Base-by-base conservation (phyloP, 2,888 invertebrate species). In the Drosophila fungiperda region DNA sequence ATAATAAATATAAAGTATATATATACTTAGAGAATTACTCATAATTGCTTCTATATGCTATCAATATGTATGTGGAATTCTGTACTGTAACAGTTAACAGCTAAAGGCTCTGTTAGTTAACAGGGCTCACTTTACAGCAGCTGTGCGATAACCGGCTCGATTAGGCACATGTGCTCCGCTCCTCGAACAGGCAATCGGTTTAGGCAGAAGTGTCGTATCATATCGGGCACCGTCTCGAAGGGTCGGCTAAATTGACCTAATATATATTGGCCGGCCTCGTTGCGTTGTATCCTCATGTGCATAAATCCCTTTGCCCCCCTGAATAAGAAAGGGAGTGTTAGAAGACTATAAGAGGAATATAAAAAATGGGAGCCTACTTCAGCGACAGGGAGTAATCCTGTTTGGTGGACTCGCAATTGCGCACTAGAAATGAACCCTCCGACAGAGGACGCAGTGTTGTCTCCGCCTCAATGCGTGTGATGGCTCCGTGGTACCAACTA, bases 401-500 rank as follows among this genome's bases (percentile, higher is more conserved):
- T 93, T 97, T 97, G 57, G 97, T 97, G 66, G 98, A 98, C 93
- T 99, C 98, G 93, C 98, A 98, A 93, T 98, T 97, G 85, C 99
- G 95, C 68, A 99, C 98, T 86, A 99, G 94, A 93, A 98, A 99
- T 90, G 98, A 98, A 76, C 99, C 99, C 94, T 99, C 98, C 80
- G 95, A 95, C 59, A 97, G 95, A 63, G 97, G 95, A 86, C 97
- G 94, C 58, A 99, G 94, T 78, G 98, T 95, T 92, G 96, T 95
- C 94, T 99, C 99, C 54, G 99, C 99, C 93, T 98, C 98, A 69
- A 97, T 95, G 89, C 99, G 95, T 59, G 97, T 97, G 77, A 99
- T 96, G 80, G 97, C 96, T 76, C 99, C 99, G 93, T 99, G 99
- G 94, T 98, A 99, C 99, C 99, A 99, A 87, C 97, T 97, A 20